Percentiles rank a stretch among this genome's conserved stretches.
Evolutionary conservation across 2,888 invertebrate genomes (phyloP).

Genomic region (Sycophila texana): DNA sequence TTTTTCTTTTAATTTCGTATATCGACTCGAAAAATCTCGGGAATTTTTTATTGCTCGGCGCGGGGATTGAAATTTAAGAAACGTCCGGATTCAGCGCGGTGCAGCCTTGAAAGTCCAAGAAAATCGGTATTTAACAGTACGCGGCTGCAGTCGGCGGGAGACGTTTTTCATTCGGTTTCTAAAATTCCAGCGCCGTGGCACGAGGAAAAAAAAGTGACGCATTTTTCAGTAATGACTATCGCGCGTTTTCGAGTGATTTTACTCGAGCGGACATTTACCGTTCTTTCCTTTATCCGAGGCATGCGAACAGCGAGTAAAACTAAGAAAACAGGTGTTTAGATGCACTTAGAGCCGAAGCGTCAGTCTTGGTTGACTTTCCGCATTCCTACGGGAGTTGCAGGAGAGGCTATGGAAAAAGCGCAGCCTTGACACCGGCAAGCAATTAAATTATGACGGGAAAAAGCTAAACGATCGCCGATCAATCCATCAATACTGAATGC

Average conservation of each 20-base stretch:
- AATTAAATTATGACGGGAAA: too few species aligned
- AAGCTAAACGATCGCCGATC: too few species aligned
- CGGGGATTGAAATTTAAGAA: too few species aligned
- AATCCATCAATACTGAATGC: too few species aligned
- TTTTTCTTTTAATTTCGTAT: too few species aligned
- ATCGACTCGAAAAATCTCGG: too few species aligned
- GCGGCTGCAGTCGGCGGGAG: too few species aligned
- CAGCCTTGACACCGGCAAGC: background rate
- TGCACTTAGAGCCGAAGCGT: constrained; percentile 62
- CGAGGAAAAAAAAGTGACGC: background rate
- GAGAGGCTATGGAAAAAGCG: background rate
- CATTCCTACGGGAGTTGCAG: constrained; percentile 55
- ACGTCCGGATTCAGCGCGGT: too few species aligned
- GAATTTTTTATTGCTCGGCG: too few species aligned
- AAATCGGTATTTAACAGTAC: too few species aligned
- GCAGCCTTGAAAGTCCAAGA: too few species aligned
- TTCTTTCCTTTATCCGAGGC: constrained; percentile 14
- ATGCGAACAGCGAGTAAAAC: constrained; percentile 60
- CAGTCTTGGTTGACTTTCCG: constrained; percentile 60
- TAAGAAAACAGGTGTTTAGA: constrained; percentile 66
- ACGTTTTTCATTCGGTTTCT: constrained; percentile 7
- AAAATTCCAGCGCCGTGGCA: constrained; percentile 23
- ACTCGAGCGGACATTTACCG: background rate
- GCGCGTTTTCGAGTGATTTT: background rate
- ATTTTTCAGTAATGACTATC: constrained; percentile 2